Evolutionary conservation across 1,140 invertebrate genomes (phyloP), one percentile per base, ranked within the genome.

Genomic region (Neodiprion virginianus): DNA sequence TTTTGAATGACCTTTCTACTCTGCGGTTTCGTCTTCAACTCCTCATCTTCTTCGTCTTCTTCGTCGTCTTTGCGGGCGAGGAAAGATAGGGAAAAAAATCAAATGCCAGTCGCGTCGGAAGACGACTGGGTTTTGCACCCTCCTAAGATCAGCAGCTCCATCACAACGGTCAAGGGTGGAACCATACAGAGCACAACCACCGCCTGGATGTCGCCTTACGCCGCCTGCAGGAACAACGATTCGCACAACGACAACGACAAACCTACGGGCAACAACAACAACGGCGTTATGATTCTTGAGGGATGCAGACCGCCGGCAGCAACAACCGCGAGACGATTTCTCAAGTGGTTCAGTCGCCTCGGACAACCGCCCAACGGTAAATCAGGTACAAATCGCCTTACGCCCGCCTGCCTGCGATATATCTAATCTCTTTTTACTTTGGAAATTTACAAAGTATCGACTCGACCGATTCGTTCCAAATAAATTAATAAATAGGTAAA

Each of bases 41-140:
- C 23, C 0, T 71, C 48, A 28, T 48, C n/a, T 8, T 72, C 53
- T 50, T 72, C 49, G 47, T 40, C 28, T 0, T 40, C 28, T 1
- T 40, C 28, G 28, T 40, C 28, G 28, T 40, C 28, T 1, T 71
- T 50, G 69, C 21, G 47, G 8, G 48, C 23, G 21, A 23, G n/a
- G 9, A 73, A 69, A 23, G 17, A 61, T 61, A 61, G n/a, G 4
- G 0, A 61, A 14, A 8, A 61, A 61, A 17, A 14, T 80, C 78
- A 83, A 79, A 87, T 87, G 86, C 86, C 85, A 50, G 85, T 86
- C 69, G 84, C 80, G 11, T 85, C 86, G 76, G 81, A 87, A 69
- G 67, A 40, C 17, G 67, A 17, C 61, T 69, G 67, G 40, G 17
- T 69, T 69, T 69, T 21, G 9, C 53, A 61, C 53, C 53, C 53